Conservation (phyloP, 2,888 invertebrate genomes). For the Ctena decussata region DNA sequence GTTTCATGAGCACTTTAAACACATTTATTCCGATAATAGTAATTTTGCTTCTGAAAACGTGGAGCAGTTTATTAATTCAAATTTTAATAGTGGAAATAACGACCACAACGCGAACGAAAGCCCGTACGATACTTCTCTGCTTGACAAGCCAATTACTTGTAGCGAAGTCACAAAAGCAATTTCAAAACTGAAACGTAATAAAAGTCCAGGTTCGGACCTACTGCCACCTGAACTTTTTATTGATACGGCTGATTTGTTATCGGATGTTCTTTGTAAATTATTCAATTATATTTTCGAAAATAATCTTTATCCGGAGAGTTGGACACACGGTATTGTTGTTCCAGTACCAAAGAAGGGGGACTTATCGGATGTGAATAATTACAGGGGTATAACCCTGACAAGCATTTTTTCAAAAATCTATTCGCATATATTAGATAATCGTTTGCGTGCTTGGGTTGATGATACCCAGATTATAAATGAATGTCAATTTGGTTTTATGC, state of each 20-base stretch:
- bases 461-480: not conserved
- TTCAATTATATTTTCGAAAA: slow-evolving; percentile 20
- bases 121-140: not conserved
- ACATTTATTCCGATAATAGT: not conserved
- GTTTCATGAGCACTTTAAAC: slow-evolving; percentile 14
- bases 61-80: not conserved
- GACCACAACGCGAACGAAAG: not conserved
- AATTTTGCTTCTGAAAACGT: not conserved
- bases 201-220: not conserved
- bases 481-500: slow-evolving; percentile 27
- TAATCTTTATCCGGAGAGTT: slow-evolving; percentile 6
- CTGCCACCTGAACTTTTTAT: slow-evolving; percentile 11
- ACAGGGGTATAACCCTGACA: slow-evolving; percentile 18
- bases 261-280: not conserved
- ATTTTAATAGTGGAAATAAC: not conserved
- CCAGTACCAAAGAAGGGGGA: slow-evolving; percentile 16
- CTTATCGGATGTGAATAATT: slow-evolving; percentile 16
- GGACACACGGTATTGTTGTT: slow-evolving; percentile 9
- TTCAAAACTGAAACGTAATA: not conserved
- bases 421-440: slow-evolving; percentile 6
- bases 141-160: not conserved
- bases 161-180: not conserved
- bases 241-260: not conserved
- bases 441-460: slow-evolving; percentile 3
- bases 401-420: slow-evolving; percentile 27